phyloP scores from a whole-genome alignment of 2,888 invertebrate species.

The Drosophila borborema region DNA sequence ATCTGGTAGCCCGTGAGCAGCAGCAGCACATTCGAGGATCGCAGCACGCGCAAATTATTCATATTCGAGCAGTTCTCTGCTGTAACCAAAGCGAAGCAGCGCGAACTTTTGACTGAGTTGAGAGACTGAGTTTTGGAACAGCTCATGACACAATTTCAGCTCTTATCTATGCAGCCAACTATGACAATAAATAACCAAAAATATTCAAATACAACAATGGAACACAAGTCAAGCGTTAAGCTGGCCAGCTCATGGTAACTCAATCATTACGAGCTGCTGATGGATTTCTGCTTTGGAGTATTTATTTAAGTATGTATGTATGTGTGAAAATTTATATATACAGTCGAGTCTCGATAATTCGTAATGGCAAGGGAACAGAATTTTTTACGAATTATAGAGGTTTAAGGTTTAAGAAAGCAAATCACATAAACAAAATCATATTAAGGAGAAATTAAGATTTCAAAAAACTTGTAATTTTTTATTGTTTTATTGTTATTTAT shows the following conservation, averaged over 20 bases:
- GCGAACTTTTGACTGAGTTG: constrained; percentile 18
- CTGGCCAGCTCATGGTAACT: not conserved
- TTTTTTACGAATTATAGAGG: too few species aligned
- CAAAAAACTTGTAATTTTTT: too few species aligned
- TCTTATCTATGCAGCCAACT: constrained; percentile 52
- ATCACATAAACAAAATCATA: too few species aligned
- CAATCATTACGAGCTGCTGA: not conserved
- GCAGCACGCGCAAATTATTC: constrained; percentile 54
- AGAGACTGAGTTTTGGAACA: not conserved
- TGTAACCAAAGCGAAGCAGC: constrained; percentile 1
- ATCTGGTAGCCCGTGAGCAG: constrained; percentile 60
- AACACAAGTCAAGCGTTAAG: constrained; percentile 36
- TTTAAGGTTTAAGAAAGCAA: too few species aligned
- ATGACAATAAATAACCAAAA: constrained; percentile 29
- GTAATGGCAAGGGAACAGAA: too few species aligned
- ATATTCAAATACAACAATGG: constrained; percentile 3
- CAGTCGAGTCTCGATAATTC: too few species aligned
- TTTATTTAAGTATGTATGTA: not conserved
- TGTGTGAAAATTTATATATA: not conserved
- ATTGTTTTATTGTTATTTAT: too few species aligned
- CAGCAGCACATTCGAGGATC: constrained; percentile 54
- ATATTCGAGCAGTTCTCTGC: constrained; percentile 14
- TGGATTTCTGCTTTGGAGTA: not conserved
- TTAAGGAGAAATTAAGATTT: too few species aligned
- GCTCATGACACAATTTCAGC: constrained; percentile 8